Base-by-base conservation (phyloP, 2,888 invertebrate genomes). In the Calameuta filiformis region DNA sequence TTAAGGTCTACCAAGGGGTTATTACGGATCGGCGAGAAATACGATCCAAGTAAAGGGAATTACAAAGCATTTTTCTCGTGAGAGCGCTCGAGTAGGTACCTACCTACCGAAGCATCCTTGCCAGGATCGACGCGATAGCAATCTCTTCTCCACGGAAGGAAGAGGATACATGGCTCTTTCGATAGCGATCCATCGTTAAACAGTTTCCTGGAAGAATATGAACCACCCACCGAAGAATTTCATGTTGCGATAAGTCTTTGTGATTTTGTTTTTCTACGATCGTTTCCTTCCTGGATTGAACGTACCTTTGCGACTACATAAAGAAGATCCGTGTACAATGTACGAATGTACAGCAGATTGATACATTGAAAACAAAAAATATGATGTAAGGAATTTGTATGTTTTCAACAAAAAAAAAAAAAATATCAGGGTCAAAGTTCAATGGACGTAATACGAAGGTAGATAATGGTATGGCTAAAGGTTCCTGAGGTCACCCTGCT, bases 181-280 rank as follows among this genome's bases (percentile, higher is more conserved):
- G 56, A 56, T 56, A 56, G 56, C 56, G 56, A 56, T 56, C 56
- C 56, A 56, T 56, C 56, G 56, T 56, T 56, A 56, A 56, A 56
- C 56, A 56, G 56, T 56, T 56, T 56, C 56, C 56, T 56, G 56
- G 56, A 56, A 56, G 56, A 56, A 56, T 56, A 56, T 56, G 56
- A 56, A 56, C 56, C 56, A 56, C 56, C 56, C 56, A 56, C 23
- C 56, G 23, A 56, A 56, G 56, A 56, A 56, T 56, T 56, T 56
- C 56, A 56, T 56, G 56, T 56, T 56, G 56, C 56, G 56, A 56
- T 56, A 56, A 56, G 56, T 56, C 56, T 56, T 56, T 23, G 9
- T 56, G 56, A 56, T 56, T 56, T 56, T 56, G 56, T 56, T 56
- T 77, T 77, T 75, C 69, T 71, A 77, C 77, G 75, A 77, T 77